Conservation (phyloP, 2,797 vertebrate species). For the Bothrops alternatus region DNA sequence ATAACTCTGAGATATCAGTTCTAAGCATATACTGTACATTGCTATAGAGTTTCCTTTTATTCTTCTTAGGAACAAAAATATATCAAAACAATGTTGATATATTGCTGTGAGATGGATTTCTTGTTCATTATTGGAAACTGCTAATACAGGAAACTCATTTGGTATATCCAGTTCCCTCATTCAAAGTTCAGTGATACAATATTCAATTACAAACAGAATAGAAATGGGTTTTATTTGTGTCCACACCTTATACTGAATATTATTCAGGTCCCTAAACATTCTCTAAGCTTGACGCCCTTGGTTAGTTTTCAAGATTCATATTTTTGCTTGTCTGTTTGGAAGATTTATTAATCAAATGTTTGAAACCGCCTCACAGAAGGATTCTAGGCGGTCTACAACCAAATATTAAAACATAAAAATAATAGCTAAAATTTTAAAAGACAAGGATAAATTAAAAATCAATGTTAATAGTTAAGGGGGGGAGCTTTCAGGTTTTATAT, state of each 20-base stretch:
- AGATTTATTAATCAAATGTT: not conserved
- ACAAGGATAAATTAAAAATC: not conserved
- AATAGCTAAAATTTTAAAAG: not conserved
- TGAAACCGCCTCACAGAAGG: not conserved
- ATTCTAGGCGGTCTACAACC: not conserved
- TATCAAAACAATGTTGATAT: slow-evolving; percentile 3
- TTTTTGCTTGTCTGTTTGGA: not conserved
- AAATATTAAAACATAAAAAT: not conserved
- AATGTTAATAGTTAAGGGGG: not conserved
- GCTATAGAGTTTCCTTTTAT: not conserved
- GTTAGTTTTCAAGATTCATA: not conserved
- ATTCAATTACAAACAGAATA: not conserved
- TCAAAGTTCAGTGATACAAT: not conserved
- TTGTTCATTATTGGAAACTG: not conserved
- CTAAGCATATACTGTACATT: not conserved
- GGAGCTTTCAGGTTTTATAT: not conserved
- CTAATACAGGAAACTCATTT: not conserved
- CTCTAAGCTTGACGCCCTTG: not conserved
- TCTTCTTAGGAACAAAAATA: not conserved
- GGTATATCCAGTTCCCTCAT: not conserved
- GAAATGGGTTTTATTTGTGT: not conserved
- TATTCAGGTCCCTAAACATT: not conserved
- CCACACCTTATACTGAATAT: not conserved
- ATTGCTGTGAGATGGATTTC: not conserved
- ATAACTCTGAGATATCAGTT: slow-evolving; percentile 2